Percentiles rank a stretch among this genome's conserved stretches.
Evolutionary conservation across 2,797 vertebrate genomes (phyloP).

Genomic region (Myotis vivesi): DNA sequence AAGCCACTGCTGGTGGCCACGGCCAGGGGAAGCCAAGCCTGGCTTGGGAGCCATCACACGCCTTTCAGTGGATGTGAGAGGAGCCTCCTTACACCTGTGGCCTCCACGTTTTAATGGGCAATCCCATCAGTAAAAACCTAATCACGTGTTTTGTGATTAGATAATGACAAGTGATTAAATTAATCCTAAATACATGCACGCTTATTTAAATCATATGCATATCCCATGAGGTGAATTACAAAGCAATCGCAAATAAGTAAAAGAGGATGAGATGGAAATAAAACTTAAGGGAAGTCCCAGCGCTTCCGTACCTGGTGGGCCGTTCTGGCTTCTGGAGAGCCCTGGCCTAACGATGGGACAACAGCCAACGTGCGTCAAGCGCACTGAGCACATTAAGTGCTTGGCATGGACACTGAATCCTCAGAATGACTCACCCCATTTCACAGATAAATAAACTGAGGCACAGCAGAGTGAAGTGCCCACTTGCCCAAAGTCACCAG

Average conservation of each 20-base stretch:
- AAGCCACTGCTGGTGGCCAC: accelerated
- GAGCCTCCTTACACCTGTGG: accelerated
- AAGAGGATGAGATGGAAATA: background rate
- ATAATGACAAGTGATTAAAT: background rate
- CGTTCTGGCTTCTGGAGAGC: background rate
- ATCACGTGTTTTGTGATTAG: background rate
- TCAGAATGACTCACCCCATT: background rate
- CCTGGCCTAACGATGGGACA: accelerated
- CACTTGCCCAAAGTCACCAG: background rate
- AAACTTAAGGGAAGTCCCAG: background rate
- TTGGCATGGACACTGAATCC: background rate
- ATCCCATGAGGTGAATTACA: too few species aligned
- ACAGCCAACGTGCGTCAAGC: accelerated
- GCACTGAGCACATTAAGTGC: background rate
- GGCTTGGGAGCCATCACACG: accelerated
- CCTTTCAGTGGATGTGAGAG: background rate
- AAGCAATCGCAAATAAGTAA: background rate
- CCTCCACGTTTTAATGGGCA: background rate
- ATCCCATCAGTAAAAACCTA: background rate
- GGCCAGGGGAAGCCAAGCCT: accelerated
- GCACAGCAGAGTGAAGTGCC: background rate
- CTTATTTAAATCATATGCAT: background rate
- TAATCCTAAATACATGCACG: background rate
- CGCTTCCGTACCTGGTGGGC: accelerated
- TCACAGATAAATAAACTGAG: background rate